A percentile compares a stretch with the other conserved stretches of the same genome.
These are phyloP conservation scores for silkworm (Bombyx mori) DNA, from an alignment of 1,140 invertebrate species.

Conservation along the genomic window DNA sequence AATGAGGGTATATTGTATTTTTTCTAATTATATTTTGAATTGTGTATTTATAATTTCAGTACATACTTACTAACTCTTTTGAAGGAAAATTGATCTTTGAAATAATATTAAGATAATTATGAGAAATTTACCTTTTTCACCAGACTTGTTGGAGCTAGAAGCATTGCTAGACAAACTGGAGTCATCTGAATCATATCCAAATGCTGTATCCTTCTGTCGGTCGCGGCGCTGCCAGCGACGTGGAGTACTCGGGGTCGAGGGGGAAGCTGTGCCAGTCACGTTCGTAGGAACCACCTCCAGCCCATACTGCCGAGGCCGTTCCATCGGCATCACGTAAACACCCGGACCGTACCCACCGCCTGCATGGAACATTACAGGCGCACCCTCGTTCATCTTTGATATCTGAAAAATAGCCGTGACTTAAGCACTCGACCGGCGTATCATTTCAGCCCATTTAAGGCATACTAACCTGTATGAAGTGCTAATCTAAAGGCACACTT, in stretches of 20 bases:
- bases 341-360: conserved; percentile 36
- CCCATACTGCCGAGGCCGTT: conserved; percentile 33
- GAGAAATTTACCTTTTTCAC: conserved; percentile 49
- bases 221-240: conserved; percentile 45
- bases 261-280: conserved; percentile 27
- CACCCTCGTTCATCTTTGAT: conserved; percentile 47
- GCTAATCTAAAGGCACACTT: conserved; percentile 37
- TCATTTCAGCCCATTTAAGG: no score
- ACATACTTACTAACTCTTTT: not conserved
- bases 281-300: conserved; percentile 36
- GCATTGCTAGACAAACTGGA: conserved; percentile 65
- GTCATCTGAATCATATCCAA: conserved; percentile 66
- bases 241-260: conserved; percentile 31
- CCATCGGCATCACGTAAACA: conserved; percentile 40
- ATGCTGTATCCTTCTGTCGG: conserved; percentile 39
- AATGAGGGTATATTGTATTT: no score
- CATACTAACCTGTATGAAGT: conserved; percentile 40
- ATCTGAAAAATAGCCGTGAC: not conserved
- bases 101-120: conserved; percentile 5
- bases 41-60: no score
- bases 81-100: not conserved
- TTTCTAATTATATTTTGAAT: no score
- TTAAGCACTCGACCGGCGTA: no score
- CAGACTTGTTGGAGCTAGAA: conserved; percentile 57
- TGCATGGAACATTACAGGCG: conserved; percentile 48